These are phyloP conservation scores for Smithornis capensis DNA, from an alignment of 2,113 vertebrate genomes.

Conservation along the genomic window DNA sequence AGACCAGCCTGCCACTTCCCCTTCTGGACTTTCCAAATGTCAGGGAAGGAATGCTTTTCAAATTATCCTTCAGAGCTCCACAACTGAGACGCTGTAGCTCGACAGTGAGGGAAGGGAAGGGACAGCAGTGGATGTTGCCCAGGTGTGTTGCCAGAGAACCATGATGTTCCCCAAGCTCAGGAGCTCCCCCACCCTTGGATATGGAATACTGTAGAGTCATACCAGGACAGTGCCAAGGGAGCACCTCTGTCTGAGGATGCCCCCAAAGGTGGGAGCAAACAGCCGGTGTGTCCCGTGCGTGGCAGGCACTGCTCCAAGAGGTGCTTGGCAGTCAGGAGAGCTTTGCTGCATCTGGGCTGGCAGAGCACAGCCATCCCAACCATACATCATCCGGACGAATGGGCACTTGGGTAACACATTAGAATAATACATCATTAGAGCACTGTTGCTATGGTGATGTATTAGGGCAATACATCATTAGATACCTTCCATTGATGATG, in stretches of 20 bases:
- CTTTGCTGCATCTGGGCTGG: neutral
- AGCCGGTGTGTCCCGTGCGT: accelerated
- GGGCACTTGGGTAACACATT: constrained; percentile 69
- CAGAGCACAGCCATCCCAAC: constrained; percentile 40
- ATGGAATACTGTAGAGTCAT: too few species aligned
- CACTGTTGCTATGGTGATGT: constrained; percentile 78
- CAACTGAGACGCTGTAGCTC: neutral
- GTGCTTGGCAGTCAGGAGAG: neutral
- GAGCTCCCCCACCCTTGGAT: neutral
- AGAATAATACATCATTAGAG: constrained; percentile 77
- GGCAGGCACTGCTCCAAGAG: neutral
- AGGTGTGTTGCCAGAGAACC: neutral
- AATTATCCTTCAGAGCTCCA: neutral
- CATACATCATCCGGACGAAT: constrained; percentile 69
- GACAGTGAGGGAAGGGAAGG: neutral
- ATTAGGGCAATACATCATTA: constrained; percentile 78
- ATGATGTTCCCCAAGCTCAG: accelerated
- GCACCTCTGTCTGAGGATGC: neutral
- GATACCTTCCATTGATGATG: constrained; percentile 72
- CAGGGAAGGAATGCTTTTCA: constrained; percentile 5
- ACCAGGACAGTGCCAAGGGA: accelerated
- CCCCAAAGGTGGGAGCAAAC: neutral
- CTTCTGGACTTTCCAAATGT: constrained; percentile 9
- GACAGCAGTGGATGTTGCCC: neutral
- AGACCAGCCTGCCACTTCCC: neutral